phyloP scores from a whole-genome alignment of 2,113 vertebrate genomes.

The Microcebus tavaratra region DNA sequence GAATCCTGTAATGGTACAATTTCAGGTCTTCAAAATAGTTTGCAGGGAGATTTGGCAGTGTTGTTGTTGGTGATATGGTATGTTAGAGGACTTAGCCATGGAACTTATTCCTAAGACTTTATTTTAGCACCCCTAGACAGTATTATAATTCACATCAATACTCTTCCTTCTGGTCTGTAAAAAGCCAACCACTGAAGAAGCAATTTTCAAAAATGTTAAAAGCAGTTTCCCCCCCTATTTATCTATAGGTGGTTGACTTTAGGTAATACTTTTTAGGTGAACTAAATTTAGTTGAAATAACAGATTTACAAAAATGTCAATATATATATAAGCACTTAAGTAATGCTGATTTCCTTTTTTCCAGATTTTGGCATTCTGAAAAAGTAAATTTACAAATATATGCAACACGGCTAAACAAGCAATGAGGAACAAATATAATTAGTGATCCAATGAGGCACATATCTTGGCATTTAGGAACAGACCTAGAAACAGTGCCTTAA shows the following conservation, averaged over 20 bases:
- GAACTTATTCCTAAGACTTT: constrained; percentile 13
- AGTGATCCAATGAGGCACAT: constrained; percentile 45
- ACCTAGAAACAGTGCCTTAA: constrained; percentile 42
- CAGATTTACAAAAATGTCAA: background rate
- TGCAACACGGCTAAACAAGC: background rate
- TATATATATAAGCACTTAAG: background rate
- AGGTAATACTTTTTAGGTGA: constrained; percentile 8
- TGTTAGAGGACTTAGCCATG: background rate
- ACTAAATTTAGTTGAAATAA: constrained; percentile 44
- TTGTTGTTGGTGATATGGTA: background rate
- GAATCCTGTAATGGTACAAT: constrained; percentile 1
- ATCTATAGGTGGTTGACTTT: background rate
- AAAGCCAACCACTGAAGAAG: background rate
- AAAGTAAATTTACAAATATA: constrained; percentile 49
- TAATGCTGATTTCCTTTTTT: constrained; percentile 2
- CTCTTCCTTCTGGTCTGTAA: background rate
- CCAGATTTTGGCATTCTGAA: constrained; percentile 38
- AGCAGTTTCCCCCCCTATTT: background rate
- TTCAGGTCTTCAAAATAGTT: constrained; percentile 18
- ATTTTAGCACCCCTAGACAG: constrained; percentile 23
- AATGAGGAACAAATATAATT: constrained; percentile 51
- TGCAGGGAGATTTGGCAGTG: background rate
- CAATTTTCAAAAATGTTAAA: constrained; percentile 39
- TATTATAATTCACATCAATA: constrained; percentile 22
- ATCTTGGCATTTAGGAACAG: constrained; percentile 37